Percentiles rank a stretch among this genome's conserved stretches.
Conservation (phyloP, 2,888 invertebrate genomes). For the Perithous albicinctus region DNA sequence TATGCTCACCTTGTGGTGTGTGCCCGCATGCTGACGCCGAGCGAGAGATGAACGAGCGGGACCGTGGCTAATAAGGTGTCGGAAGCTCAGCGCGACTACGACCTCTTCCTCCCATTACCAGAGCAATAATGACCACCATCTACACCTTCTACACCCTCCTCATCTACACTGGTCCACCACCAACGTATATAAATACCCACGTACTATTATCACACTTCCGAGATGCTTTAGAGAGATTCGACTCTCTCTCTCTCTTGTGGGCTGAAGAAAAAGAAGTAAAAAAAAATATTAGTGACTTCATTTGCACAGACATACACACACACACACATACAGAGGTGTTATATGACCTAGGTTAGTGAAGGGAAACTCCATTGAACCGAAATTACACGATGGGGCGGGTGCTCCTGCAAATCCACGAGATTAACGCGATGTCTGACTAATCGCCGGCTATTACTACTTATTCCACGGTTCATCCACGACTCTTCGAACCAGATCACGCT, state of each 20-base stretch:
- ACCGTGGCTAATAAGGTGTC: conserved; percentile 66
- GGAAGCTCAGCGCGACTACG: conserved; percentile 50
- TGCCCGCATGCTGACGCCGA: conserved; percentile 63
- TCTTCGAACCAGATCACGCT: not conserved
- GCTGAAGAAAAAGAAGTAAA: not conserved
- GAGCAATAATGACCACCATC: conserved; percentile 52
- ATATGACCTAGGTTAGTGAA: too few species aligned
- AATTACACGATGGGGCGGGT: conserved; percentile 25
- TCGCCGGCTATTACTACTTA: conserved; percentile 44
- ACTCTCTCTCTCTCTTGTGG: too few species aligned
- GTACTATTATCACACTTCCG: conserved; percentile 6
- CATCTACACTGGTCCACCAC: not conserved
- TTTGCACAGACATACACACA: conserved; percentile 25
- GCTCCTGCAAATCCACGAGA: conserved; percentile 9
- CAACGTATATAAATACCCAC: not conserved
- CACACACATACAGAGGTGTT: not conserved
- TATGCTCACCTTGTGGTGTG: conserved; percentile 28
- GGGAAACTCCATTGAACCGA: not conserved
- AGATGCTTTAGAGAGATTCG: conserved; percentile 20
- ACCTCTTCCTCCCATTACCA: conserved; percentile 54
- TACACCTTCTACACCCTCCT: conserved; percentile 30
- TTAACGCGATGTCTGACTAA: conserved; percentile 44
- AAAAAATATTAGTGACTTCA: conserved; percentile 36
- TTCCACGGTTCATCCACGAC: conserved; percentile 13
- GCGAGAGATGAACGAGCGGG: conserved; percentile 63